A percentile compares a stretch with the other conserved stretches of the same genome.
Evolutionary conservation across 2,113 vertebrate species (phyloP).

Genomic region (Antigone vipio): DNA sequence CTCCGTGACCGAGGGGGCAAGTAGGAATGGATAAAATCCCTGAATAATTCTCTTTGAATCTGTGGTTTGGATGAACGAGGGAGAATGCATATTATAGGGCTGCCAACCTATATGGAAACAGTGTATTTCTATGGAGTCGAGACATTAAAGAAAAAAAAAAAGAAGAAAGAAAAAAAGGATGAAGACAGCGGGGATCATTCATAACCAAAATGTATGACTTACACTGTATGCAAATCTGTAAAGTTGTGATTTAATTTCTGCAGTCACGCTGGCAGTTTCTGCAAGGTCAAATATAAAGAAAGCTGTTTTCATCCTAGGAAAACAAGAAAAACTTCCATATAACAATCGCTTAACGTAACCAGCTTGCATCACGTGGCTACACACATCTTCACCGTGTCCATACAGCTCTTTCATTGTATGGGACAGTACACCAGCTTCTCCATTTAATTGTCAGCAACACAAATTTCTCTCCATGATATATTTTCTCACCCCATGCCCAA

Average conservation of each 20-base stretch:
- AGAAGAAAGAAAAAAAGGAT: neutral
- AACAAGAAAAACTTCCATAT: neutral
- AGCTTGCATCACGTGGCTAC: neutral
- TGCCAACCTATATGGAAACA: neutral
- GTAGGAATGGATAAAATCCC: conserved; percentile 24
- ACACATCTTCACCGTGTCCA: neutral
- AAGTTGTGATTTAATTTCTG: conserved; percentile 77
- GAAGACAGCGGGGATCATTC: neutral
- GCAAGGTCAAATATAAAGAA: conserved; percentile 97
- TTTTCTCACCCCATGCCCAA: neutral
- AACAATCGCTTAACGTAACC: neutral
- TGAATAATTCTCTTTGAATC: conserved; percentile 8
- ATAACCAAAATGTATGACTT: conserved; percentile 31
- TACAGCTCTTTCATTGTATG: neutral
- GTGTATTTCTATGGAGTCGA: fast-evolving
- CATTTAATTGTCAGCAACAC: neutral
- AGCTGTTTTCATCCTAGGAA: conserved; percentile 92
- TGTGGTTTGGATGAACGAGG: neutral
- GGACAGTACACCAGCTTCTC: neutral
- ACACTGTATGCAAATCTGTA: conserved; percentile 86
- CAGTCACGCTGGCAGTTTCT: conserved; percentile 74
- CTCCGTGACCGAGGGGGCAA: neutral
- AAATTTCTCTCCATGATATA: neutral
- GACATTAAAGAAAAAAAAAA: neutral
- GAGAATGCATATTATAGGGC: neutral